Evolutionary conservation across 2,113 vertebrate species (phyloP).

Genomic region (Malaclemys terrapin): DNA sequence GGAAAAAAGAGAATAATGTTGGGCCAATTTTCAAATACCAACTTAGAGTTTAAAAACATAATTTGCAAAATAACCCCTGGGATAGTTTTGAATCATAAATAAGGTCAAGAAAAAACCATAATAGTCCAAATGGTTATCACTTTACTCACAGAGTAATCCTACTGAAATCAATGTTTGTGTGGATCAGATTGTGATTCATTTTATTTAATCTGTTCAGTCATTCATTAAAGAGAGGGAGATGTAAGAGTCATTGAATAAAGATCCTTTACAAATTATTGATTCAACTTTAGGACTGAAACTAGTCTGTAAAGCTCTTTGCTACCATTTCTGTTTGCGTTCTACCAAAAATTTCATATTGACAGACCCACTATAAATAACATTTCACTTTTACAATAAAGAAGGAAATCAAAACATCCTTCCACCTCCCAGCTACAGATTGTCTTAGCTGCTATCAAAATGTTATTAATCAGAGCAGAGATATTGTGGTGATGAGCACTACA

Average conservation of each 20-base stretch:
- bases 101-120: background rate
- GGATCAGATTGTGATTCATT: background rate
- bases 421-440: background rate
- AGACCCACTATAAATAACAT: background rate
- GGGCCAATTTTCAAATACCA: background rate
- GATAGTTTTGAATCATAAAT: background rate
- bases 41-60: background rate
- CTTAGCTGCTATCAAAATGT: background rate
- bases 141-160: background rate
- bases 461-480: background rate
- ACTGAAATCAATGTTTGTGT: background rate
- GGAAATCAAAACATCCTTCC: background rate
- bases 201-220: background rate
- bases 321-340: background rate
- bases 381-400: too few species aligned
- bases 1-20: background rate
- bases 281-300: background rate
- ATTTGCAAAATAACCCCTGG: background rate
- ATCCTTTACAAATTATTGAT: background rate
- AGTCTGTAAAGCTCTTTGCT: background rate
- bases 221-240: background rate
- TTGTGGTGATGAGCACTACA: background rate
- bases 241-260: background rate
- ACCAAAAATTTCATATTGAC: background rate
- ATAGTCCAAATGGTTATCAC: background rate